A percentile compares a stretch with the other conserved stretches of the same genome.
phyloP scores from a whole-genome alignment of 2,888 invertebrate species.

The Nasonia oneida region DNA sequence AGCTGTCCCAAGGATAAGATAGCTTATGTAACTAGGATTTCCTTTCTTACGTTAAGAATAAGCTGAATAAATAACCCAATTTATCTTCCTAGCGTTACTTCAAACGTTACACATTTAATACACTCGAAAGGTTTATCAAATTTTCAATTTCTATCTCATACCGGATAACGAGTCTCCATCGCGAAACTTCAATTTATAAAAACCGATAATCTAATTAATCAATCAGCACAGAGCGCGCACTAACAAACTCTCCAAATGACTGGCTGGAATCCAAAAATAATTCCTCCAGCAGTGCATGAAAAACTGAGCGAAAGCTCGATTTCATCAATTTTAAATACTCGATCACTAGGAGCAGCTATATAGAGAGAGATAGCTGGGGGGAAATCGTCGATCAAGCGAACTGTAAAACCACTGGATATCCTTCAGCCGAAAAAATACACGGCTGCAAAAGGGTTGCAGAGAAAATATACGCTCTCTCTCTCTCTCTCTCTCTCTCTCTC shows the following conservation, averaged over 20 bases:
- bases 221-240: background rate
- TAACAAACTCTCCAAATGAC: constrained; percentile 20
- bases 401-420: constrained; percentile 45
- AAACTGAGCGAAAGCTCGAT: constrained; percentile 22
- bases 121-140: too few species aligned
- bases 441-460: background rate
- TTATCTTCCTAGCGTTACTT: too few species aligned
- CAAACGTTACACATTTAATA: too few species aligned
- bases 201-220: background rate
- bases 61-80: too few species aligned
- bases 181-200: too few species aligned
- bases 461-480: constrained; percentile 32
- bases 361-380: background rate
- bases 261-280: background rate
- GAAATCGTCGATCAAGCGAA: constrained; percentile 50
- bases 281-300: constrained; percentile 15
- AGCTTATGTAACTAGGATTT: too few species aligned
- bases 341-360: background rate
- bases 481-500: too few species aligned
- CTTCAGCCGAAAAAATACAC: background rate
- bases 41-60: too few species aligned
- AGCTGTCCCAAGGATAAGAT: too few species aligned
- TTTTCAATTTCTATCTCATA: too few species aligned
- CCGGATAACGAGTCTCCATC: too few species aligned
- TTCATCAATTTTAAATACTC: constrained; percentile 51